Percentiles rank a stretch among this genome's conserved stretches.
These are phyloP conservation scores for Nesoenas mayeri DNA, from an alignment of 2,113 vertebrate genomes.

Conservation along the genomic window DNA sequence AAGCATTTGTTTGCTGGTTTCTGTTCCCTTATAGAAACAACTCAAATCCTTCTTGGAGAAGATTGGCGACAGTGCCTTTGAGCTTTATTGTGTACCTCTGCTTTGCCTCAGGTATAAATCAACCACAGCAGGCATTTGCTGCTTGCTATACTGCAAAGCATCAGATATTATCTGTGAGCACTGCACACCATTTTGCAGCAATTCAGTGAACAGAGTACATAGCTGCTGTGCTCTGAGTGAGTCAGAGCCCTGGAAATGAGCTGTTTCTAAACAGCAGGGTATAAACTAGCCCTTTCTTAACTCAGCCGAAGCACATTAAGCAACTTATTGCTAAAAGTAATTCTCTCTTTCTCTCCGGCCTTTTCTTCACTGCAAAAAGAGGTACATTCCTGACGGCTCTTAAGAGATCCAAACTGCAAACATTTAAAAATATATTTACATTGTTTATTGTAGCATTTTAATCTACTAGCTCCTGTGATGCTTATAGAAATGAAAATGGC, in stretches of 20 bases:
- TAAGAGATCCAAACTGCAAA: not conserved
- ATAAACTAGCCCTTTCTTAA: not conserved
- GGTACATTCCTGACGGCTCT: not conserved
- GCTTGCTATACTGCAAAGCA: not conserved
- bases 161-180: not conserved
- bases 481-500: not conserved
- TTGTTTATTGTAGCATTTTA: not conserved
- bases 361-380: not conserved
- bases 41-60: not conserved
- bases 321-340: not conserved
- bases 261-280: not conserved
- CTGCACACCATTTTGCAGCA: not conserved
- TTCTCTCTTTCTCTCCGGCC: not conserved
- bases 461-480: not conserved
- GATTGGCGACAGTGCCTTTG: not conserved
- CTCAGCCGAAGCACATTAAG: not conserved
- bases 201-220: not conserved
- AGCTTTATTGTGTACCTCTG: not conserved
- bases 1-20: not conserved
- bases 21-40: not conserved
- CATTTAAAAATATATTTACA: not conserved
- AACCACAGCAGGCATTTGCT: not conserved
- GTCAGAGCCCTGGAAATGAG: slow-evolving; percentile 1
- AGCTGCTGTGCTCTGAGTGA: not conserved
- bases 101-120: not conserved